These are phyloP conservation scores for Xenopus laevis DNA, from an alignment of 2,113 vertebrate species.

Conservation along the genomic window DNA sequence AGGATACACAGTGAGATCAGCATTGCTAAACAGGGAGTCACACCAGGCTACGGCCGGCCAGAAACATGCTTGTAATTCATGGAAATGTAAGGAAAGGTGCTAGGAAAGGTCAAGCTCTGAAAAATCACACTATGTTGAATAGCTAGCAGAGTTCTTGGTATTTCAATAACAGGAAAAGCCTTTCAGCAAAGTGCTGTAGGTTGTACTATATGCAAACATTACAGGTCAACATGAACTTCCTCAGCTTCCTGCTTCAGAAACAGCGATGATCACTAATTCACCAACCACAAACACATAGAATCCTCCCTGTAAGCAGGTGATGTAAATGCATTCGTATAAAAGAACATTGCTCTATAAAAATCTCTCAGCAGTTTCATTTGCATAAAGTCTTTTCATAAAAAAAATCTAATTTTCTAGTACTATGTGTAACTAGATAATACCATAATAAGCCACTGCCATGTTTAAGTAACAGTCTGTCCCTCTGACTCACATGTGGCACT, in stretches of 20 bases:
- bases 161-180: conserved; percentile 72
- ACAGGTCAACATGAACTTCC: conserved; percentile 47
- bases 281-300: neutral
- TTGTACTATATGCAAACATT: conserved; percentile 30
- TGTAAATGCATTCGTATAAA: neutral
- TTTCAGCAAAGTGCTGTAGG: conserved; percentile 37
- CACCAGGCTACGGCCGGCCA: conserved; percentile 46
- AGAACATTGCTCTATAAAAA: no score
- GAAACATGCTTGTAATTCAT: conserved; percentile 65
- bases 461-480: no score
- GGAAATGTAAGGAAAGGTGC: conserved; percentile 50
- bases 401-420: no score
- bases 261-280: conserved; percentile 22
- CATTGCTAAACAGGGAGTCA: neutral
- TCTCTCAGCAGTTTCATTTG: no score
- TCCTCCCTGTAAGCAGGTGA: neutral
- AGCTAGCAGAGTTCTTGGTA: conserved; percentile 63
- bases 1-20: neutral
- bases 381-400: no score
- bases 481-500: no score
- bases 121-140: conserved; percentile 60
- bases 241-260: conserved; percentile 44
- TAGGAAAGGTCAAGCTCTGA: conserved; percentile 46
- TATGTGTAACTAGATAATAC: no score
- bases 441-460: no score